A percentile compares a stretch with the other conserved stretches of the same genome.
Conservation (phyloP, 92 coral and sea anemone species). For the Palythoa caribaeorum region DNA sequence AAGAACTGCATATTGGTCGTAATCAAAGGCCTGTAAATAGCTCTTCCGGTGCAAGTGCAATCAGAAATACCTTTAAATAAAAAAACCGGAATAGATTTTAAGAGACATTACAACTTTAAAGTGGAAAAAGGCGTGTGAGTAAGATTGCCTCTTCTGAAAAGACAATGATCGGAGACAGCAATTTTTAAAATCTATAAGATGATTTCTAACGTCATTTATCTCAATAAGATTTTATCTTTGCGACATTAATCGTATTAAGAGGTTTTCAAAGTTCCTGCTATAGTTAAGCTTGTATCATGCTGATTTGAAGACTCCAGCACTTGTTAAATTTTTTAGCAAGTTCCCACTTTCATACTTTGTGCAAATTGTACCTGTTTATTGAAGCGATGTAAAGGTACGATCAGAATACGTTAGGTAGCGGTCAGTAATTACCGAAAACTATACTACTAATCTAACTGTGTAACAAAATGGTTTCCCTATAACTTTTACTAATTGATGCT, state of each 20-base stretch:
- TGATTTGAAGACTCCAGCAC: too few relatives aligned
- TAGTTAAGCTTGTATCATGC: too few relatives aligned
- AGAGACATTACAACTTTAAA: background rate
- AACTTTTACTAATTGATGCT: too few relatives aligned
- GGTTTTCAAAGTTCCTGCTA: background rate
- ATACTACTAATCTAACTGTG: too few relatives aligned
- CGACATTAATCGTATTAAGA: background rate
- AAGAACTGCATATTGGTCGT: background rate
- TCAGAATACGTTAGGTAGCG: too few relatives aligned
- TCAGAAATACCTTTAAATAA: background rate
- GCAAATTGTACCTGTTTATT: too few relatives aligned
- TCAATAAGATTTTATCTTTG: background rate
- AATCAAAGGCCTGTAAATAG: background rate
- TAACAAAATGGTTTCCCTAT: too few relatives aligned
- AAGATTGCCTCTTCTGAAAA: background rate
- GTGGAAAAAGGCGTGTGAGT: background rate
- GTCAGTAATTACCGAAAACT: too few relatives aligned
- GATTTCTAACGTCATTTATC: background rate
- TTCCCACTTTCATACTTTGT: too few relatives aligned
- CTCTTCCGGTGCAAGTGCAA: background rate
- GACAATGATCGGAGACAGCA: conserved; percentile 1
- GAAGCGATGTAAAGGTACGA: too few relatives aligned
- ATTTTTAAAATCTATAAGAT: background rate
- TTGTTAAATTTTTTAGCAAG: too few relatives aligned
- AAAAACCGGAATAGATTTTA: background rate